These are phyloP conservation scores for Eueremaeus valkanovi DNA, from an alignment of 2,888 invertebrate genomes.

Conservation along the genomic window DNA sequence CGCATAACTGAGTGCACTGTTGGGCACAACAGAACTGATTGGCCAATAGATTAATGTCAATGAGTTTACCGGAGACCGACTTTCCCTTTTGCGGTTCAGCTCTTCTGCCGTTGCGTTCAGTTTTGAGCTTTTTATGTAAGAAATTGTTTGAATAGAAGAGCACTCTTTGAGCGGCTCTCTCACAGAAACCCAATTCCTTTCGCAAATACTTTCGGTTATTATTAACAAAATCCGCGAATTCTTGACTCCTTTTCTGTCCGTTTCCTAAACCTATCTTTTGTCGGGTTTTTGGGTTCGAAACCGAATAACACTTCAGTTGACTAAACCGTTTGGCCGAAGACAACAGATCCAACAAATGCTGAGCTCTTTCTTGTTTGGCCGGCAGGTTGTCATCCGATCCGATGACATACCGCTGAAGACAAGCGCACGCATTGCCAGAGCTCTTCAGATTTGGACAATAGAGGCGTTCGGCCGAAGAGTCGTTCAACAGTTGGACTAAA, in stretches of 20 bases:
- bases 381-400: slow-evolving; percentile 37
- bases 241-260: slow-evolving; percentile 51
- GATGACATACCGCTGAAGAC: slow-evolving; percentile 42
- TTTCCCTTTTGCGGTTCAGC: slow-evolving; percentile 49
- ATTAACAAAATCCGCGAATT: slow-evolving; percentile 51
- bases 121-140: slow-evolving; percentile 52
- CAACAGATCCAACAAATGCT: slow-evolving; percentile 48
- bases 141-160: slow-evolving; percentile 54
- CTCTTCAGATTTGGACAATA: slow-evolving; percentile 42
- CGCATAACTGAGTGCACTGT: slow-evolving; percentile 50
- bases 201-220: slow-evolving; percentile 49
- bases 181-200: slow-evolving; percentile 50
- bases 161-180: slow-evolving; percentile 51
- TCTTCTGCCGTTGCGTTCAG: slow-evolving; percentile 49
- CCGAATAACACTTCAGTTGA: slow-evolving; percentile 48
- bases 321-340: slow-evolving; percentile 49
- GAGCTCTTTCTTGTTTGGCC: slow-evolving; percentile 45
- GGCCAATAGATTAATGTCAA: slow-evolving; percentile 47
- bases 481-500: slow-evolving; percentile 43
- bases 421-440: slow-evolving; percentile 41
- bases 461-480: slow-evolving; percentile 48
- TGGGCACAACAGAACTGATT: slow-evolving; percentile 50
- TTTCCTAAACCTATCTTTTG: slow-evolving; percentile 51
- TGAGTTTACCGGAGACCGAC: slow-evolving; percentile 49
- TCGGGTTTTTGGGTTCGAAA: slow-evolving; percentile 19